Conservation (phyloP, 2,797 vertebrate genomes). For the Danio albolineatus region DNA sequence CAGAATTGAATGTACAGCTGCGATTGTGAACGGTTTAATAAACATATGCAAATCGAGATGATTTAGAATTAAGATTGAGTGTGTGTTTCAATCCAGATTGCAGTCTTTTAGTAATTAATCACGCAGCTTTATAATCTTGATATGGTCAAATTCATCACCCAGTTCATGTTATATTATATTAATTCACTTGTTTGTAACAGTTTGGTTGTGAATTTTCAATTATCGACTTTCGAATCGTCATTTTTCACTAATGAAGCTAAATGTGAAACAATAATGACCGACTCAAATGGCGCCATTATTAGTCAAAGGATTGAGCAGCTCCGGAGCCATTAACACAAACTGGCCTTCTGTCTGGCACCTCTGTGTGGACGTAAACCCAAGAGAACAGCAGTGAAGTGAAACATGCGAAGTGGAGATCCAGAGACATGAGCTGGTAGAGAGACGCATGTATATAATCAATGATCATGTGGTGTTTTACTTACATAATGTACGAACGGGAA, state of each 20-base stretch:
- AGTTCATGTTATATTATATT: not conserved
- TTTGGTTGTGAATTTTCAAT: not conserved
- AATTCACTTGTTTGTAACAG: not conserved
- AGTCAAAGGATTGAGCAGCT: not conserved
- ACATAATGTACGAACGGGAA: slow-evolving; percentile 41
- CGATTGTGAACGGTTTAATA: no score
- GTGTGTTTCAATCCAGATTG: no score
- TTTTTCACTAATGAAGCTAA: not conserved
- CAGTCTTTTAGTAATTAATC: no score
- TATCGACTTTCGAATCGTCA: not conserved
- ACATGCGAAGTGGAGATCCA: slow-evolving; percentile 17
- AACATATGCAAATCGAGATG: no score
- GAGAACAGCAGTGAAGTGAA: slow-evolving; percentile 4
- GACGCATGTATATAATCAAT: slow-evolving; percentile 16
- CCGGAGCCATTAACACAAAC: not conserved
- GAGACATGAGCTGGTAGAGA: not conserved
- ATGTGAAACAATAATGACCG: not conserved
- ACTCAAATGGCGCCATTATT: not conserved
- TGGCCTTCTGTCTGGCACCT: slow-evolving; percentile 22
- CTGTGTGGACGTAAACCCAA: slow-evolving; percentile 10
- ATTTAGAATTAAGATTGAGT: no score
- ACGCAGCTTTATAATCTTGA: no score
- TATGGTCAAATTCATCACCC: no score
- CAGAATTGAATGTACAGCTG: no score
- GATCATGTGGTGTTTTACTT: slow-evolving; percentile 22